These are phyloP conservation scores for Mormyrops attenuatus DNA, from an alignment of 2,797 vertebrate genomes.

Conservation along the genomic window DNA sequence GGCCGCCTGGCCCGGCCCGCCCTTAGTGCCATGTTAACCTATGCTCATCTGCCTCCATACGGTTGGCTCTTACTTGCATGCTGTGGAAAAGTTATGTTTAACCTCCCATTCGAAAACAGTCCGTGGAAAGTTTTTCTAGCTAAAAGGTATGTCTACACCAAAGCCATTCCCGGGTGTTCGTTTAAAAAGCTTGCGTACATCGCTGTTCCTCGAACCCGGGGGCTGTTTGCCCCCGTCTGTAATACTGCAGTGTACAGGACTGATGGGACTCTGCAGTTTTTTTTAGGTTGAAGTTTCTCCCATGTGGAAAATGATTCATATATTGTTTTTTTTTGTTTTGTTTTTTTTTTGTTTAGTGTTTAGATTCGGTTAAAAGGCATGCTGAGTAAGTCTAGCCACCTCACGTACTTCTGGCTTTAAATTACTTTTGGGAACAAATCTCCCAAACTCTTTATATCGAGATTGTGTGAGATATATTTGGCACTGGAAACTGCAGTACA, in stretches of 20 bases:
- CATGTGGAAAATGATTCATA: background rate
- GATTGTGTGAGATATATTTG: conserved; percentile 14
- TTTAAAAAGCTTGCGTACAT: background rate
- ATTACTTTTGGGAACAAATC: conserved; percentile 22
- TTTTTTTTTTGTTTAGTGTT: background rate
- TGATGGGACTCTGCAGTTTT: background rate
- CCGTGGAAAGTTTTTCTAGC: background rate
- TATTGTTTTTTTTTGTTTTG: background rate
- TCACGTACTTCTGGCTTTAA: background rate
- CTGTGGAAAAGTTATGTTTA: conserved; percentile 16
- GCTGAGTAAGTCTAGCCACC: conserved; percentile 1
- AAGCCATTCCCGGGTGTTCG: background rate
- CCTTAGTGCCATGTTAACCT: background rate
- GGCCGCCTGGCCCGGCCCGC: no score
- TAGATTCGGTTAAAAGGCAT: background rate
- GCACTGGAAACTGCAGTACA: background rate
- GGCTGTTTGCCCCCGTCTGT: background rate
- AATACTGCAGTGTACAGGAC: background rate
- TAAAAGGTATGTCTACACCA: background rate
- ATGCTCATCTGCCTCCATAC: background rate
- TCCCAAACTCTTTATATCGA: conserved; percentile 8
- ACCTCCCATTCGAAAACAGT: background rate
- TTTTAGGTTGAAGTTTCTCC: background rate
- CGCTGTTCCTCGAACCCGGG: no score
- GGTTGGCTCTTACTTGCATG: background rate